Evolutionary conservation across 2,113 vertebrate genomes (phyloP), one percentile per base, ranked within the genome.

Genomic region (Phalacrocorax pelagicus): DNA sequence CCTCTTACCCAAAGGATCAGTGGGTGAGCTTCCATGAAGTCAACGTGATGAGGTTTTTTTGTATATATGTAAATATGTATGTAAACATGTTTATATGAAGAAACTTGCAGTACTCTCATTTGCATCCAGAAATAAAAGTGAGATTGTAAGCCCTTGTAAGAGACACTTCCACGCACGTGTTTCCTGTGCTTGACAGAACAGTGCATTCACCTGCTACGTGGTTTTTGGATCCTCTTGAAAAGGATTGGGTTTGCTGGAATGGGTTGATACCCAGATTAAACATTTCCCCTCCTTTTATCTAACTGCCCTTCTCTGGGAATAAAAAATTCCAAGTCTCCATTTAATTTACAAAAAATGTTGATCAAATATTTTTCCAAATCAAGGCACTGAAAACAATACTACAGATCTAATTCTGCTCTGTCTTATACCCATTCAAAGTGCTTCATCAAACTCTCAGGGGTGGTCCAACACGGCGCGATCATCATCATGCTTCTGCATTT

Each of bases 1-100:
- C 12, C 81, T 57, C 81, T 95, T 96, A 91, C 54, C 84, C 77
- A 75, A 90, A 93, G 80, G 63, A 95, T 47, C 29, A 91, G 66
- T 44, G 58, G 54, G 58, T 89, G 51, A 97, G 14, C 55, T 95
- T 95, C 95, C 58, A 86, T 44, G 27, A 96, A 92, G 79, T 74
- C 29, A 88, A 86, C n/a, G 49, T 30, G 22, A 55, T 57, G 19
- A 44, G 2, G 0, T 0, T 2, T 32, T 82, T 70, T 79, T 51
- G 27, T 57, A 2, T 44, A 42, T 58, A 10, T 90, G 58, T 54
- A 65, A 82, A 91, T 75, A 75, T 34, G 49, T 55, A 62, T 78
- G 38, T 74, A 77, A 85, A 66, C 14, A 59, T 63, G 24, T 40
- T 72, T 77, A n/a, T 79, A 58, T 81, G 83, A 91, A 44, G 47